phyloP scores from a whole-genome alignment of 2,888 invertebrate species.

The Neoscelio sp. region DNA sequence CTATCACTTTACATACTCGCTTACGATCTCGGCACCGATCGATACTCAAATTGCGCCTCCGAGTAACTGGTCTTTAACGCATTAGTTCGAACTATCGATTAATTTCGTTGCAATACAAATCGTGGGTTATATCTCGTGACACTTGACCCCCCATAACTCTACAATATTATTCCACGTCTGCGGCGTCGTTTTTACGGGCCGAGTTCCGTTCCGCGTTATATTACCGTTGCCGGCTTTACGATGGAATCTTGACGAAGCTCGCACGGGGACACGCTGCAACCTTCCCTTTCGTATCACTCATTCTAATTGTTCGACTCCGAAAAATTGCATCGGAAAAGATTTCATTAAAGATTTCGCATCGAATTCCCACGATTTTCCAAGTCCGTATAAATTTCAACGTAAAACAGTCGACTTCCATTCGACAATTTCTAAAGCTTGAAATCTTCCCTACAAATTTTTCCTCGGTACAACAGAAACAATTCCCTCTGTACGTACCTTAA shows the following conservation, averaged over 20 bases:
- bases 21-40: constrained; percentile 58
- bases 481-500: background rate
- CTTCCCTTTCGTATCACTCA: constrained; percentile 1
- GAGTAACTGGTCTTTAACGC: constrained; percentile 68
- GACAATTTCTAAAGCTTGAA: too few species aligned
- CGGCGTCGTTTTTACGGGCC: constrained; percentile 24
- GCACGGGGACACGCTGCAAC: constrained; percentile 19
- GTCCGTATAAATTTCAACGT: too few species aligned
- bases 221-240: constrained; percentile 41
- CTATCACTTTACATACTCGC: constrained; percentile 67
- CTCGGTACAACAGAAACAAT: too few species aligned
- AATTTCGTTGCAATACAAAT: constrained; percentile 65
- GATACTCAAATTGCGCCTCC: constrained; percentile 59
- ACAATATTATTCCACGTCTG: constrained; percentile 60
- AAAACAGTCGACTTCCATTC: too few species aligned
- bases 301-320: background rate
- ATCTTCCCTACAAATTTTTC: too few species aligned
- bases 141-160: constrained; percentile 64
- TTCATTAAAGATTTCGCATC: too few species aligned
- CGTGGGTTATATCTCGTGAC: constrained; percentile 63
- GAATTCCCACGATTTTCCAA: too few species aligned
- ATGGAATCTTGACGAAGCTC: constrained; percentile 33
- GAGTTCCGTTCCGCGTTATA: constrained; percentile 42
- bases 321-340: too few species aligned
- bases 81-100: constrained; percentile 62